phyloP scores from a whole-genome alignment of 2,888 invertebrate genomes.

The Julus scandinavius region DNA sequence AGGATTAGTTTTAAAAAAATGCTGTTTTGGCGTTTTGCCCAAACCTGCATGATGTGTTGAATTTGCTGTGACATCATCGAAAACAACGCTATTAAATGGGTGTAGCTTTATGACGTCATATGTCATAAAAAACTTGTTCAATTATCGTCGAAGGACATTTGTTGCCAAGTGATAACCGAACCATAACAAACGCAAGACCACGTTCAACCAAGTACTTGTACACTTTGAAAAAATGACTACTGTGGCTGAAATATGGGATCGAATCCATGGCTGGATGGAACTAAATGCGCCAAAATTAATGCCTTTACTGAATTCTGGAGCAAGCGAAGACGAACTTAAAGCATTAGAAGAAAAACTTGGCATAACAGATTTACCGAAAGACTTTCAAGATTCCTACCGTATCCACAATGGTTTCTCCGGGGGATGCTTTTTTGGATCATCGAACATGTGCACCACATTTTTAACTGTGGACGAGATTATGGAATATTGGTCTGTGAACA shows the following conservation, averaged over 20 bases:
- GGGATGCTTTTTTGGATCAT: not conserved
- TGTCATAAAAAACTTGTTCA: not conserved
- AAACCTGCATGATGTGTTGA: no score
- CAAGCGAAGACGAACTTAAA: not conserved
- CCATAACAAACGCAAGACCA: not conserved
- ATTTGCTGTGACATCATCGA: not conserved
- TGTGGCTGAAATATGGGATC: conserved; percentile 20
- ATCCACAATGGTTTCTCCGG: not conserved
- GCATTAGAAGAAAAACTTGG: not conserved
- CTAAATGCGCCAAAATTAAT: not conserved
- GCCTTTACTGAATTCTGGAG: not conserved
- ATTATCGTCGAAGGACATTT: not conserved
- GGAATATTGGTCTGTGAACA: not conserved
- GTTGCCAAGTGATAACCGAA: not conserved
- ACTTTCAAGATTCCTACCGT: conserved; percentile 10
- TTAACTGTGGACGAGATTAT: conserved; percentile 2
- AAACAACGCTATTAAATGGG: not conserved
- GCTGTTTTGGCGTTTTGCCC: no score
- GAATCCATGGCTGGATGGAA: not conserved
- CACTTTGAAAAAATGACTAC: not conserved
- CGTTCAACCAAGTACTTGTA: not conserved
- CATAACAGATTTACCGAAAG: not conserved
- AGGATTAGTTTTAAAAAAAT: no score
- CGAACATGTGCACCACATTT: not conserved
- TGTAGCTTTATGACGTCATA: not conserved